Evolutionary conservation across 2,113 vertebrate genomes (phyloP), one percentile per base, ranked within the genome.

Genomic region (Tyrannus savana): DNA sequence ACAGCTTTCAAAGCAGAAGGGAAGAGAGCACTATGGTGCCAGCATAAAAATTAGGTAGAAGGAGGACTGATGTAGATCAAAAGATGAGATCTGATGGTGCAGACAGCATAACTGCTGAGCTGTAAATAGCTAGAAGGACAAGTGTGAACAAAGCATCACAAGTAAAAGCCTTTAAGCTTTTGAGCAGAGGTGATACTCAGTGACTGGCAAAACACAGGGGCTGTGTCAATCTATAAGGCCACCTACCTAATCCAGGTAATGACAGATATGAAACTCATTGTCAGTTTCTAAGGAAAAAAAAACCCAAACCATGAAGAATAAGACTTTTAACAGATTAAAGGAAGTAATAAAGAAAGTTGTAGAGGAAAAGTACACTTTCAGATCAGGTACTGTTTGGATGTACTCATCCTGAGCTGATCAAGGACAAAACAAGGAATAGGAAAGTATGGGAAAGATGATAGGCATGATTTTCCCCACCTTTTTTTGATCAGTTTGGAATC

Each of bases 111-210:
- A 90, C 75, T 80, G 89, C 89, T 86, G 89, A 85, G 89, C 58
- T 93, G 89, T 73, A 96, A 96, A 96, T 80, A 90, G 75, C 62
- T 60, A 76, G 91, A 88, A 95, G 72, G 67, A 83, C 63, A 86
- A 76, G 63, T 66, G 67, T 76, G 79, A 90, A 63, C 58, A 69
- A 83, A 76, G 35, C 58, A 72, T 79, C 6, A 6, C 52, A 82
- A 78, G 16, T 44, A 58, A 24, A 76, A 12, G 55, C 37, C 28
- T 90, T 79, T 76, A 55, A 86, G 49, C 30, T 58, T 95, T 88
- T 86, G 72, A 86, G 44, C 44, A 72, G 52, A 76, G 71, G 66
- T 47, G 30, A 60, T 52, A 28, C 42, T 42, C 35, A 33, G 15
- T 62, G 59, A 60, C 49, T 72, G 58, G 35, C 49, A 93, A 92